Percentiles rank a stretch among this genome's conserved stretches.
phyloP scores from a whole-genome alignment of 1,140 invertebrate genomes.

The Neodiprion pinetum region DNA sequence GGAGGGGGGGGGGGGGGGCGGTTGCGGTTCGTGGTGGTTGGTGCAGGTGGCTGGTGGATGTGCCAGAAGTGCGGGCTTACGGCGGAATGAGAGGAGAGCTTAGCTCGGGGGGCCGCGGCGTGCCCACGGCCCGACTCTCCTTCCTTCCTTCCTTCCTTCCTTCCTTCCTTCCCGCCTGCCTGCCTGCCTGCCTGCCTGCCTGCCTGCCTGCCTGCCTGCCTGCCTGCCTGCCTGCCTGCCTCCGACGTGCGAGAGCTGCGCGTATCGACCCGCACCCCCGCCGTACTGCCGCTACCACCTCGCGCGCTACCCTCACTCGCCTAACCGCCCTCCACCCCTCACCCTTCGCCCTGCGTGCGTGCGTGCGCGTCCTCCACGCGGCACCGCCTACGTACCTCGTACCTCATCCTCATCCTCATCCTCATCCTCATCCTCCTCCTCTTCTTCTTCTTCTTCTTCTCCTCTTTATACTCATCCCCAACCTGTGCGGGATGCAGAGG shows the following conservation, averaged over 20 bases:
- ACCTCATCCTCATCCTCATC: neutral
- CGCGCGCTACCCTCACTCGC: neutral
- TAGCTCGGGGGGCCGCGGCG: conserved; percentile 22
- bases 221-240: conserved; percentile 28
- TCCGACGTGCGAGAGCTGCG: conserved; percentile 57
- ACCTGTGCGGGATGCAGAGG: neutral
- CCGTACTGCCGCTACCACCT: neutral
- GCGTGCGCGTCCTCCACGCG: neutral
- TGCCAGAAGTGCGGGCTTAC: conserved; percentile 52
- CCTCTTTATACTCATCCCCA: too few relatives aligned
- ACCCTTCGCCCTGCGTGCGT: neutral
- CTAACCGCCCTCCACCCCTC: too few relatives aligned
- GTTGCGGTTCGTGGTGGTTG: conserved; percentile 28
- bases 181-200: neutral
- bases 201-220: conserved; percentile 28
- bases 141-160: conserved; percentile 15
- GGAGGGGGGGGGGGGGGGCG: conserved; percentile 16
- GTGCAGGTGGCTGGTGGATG: conserved; percentile 42
- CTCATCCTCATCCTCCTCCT: neutral
- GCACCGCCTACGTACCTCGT: neutral
- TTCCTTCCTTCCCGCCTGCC: conserved; percentile 32
- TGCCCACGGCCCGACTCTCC: conserved; percentile 27
- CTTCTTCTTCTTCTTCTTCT: too few relatives aligned
- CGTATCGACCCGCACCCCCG: conserved; percentile 54
- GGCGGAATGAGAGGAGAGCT: conserved; percentile 54